These are phyloP conservation scores for Agriopis leucophaearia DNA, from an alignment of 2,888 invertebrate species.

Conservation along the genomic window DNA sequence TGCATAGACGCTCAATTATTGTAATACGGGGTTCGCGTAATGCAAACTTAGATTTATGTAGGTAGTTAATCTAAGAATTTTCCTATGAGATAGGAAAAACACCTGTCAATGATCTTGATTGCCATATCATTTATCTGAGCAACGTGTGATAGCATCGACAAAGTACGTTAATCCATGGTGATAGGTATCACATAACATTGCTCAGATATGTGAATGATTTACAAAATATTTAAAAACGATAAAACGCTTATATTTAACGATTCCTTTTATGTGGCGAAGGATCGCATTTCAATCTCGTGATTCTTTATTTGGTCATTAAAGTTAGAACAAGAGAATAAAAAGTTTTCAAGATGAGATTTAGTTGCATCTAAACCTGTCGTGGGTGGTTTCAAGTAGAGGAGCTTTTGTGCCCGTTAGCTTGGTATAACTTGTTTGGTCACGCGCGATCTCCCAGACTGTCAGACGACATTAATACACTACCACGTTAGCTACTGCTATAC, in stretches of 20 bases:
- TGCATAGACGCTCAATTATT: conserved; percentile 8
- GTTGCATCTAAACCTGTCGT: conserved; percentile 32
- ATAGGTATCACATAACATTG: too few species aligned
- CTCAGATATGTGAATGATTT: too few species aligned
- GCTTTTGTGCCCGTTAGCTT: conserved; percentile 29
- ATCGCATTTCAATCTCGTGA: neutral
- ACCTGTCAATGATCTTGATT: neutral
- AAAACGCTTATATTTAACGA: neutral
- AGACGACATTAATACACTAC: conserved; percentile 9
- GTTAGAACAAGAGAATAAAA: neutral
- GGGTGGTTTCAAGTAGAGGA: conserved; percentile 34
- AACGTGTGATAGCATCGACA: too few species aligned
- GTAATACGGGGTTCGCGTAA: neutral
- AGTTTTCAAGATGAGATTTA: conserved; percentile 14
- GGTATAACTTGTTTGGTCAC: conserved; percentile 29
- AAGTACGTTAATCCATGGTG: too few species aligned
- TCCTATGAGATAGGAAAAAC: conserved; percentile 3
- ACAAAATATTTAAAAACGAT: neutral
- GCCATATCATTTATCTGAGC: neutral
- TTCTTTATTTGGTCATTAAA: neutral
- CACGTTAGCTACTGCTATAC: conserved; percentile 3
- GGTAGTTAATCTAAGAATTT: neutral
- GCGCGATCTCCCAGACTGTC: conserved; percentile 20
- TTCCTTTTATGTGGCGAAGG: neutral
- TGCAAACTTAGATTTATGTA: neutral